A percentile compares a stretch with the other conserved stretches of the same genome.
These are phyloP conservation scores for Chloropsis hardwickii DNA, from an alignment of 2,113 vertebrate species.

Conservation along the genomic window DNA sequence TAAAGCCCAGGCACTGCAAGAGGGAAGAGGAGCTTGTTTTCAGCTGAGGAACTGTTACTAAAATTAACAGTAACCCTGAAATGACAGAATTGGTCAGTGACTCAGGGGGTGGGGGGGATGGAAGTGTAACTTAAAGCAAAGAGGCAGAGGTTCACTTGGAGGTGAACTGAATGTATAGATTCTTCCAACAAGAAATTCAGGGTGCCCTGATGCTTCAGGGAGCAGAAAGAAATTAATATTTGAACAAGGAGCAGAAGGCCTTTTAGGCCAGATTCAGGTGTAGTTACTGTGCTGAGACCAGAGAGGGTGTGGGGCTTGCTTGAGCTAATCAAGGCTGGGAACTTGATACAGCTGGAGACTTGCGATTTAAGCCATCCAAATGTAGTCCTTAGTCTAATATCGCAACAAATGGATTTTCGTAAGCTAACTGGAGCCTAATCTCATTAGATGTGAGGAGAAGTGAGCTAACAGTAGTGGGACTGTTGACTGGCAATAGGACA, in stretches of 20 bases:
- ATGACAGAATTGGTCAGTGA: not conserved
- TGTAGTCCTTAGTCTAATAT: not conserved
- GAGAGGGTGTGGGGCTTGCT: not conserved
- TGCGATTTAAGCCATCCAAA: not conserved
- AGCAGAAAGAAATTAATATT: not conserved
- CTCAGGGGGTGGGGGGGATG: not conserved
- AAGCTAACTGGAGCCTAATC: not conserved
- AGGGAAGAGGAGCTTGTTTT: not conserved
- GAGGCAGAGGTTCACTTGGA: not conserved
- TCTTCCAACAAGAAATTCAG: not conserved
- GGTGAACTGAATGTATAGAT: not conserved
- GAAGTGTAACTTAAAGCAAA: not conserved
- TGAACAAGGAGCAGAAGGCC: not conserved
- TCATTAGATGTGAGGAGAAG: not conserved
- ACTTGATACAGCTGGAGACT: not conserved
- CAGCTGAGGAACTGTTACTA: not conserved
- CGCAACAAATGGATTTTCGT: constrained; percentile 7
- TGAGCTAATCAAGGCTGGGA: not conserved
- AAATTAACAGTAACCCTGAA: not conserved
- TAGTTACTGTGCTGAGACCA: not conserved
- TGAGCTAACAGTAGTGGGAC: not conserved
- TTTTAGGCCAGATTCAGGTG: not conserved
- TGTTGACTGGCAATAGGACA: not conserved
- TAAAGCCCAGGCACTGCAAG: not conserved
- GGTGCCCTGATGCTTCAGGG: not conserved